Percentiles rank a stretch among this genome's conserved stretches.
These are phyloP conservation scores for Cricetomys ansorgei DNA, from an alignment of 2,113 vertebrate genomes.

Conservation along the genomic window DNA sequence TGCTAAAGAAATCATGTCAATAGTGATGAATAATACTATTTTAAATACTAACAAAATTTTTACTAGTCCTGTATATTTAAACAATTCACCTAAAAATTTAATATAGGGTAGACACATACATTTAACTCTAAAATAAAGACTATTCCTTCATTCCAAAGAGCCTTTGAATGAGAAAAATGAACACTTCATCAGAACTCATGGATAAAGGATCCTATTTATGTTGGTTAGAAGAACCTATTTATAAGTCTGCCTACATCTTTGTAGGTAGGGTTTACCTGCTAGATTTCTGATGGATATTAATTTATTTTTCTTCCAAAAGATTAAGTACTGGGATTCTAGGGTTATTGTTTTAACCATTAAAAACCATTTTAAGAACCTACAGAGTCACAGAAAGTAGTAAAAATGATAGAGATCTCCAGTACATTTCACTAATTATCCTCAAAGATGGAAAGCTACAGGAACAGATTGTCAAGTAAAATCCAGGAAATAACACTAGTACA, in stretches of 20 bases:
- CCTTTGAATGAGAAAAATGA: background rate
- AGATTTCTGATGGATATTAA: slow-evolving; percentile 1
- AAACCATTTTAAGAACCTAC: too few relatives aligned
- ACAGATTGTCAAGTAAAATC: too few relatives aligned
- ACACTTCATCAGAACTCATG: background rate
- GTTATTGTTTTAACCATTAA: background rate
- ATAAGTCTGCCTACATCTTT: background rate
- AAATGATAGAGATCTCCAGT: too few relatives aligned
- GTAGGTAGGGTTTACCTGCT: background rate
- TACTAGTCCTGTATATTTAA: too few relatives aligned
- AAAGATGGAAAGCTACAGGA: too few relatives aligned
- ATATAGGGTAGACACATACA: too few relatives aligned
- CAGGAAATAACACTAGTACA: background rate
- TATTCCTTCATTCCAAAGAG: background rate
- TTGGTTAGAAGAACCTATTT: too few relatives aligned
- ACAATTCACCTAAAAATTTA: too few relatives aligned
- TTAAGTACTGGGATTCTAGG: background rate
- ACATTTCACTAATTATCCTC: too few relatives aligned
- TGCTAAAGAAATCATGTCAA: background rate
- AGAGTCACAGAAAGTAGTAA: too few relatives aligned
- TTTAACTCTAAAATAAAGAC: too few relatives aligned
- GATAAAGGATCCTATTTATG: background rate
- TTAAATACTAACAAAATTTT: too few relatives aligned
- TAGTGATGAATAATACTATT: background rate
- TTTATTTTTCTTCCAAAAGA: background rate